Percentiles rank a stretch among this genome's conserved stretches.
These are phyloP conservation scores for Lytechinus variegatus DNA, from an alignment of 35 echinoderm and acorn worm genomes.

Conservation along the genomic window DNA sequence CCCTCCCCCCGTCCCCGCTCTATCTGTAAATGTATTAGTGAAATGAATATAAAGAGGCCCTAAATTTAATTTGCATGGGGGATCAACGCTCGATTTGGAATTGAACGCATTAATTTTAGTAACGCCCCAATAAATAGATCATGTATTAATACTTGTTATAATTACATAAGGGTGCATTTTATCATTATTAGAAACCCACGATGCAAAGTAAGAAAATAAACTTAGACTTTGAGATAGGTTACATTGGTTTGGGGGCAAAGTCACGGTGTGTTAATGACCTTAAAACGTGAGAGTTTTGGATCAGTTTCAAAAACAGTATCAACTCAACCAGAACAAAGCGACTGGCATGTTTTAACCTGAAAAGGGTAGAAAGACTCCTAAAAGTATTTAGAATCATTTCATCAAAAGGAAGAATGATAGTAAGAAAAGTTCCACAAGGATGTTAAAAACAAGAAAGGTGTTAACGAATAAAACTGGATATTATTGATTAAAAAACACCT, in stretches of 20 bases:
- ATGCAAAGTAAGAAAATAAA: neutral
- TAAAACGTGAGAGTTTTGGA: neutral
- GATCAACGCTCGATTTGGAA: no score
- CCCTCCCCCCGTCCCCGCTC: no score
- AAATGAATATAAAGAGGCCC: no score
- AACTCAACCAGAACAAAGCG: neutral
- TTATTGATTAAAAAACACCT: neutral
- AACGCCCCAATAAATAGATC: no score
- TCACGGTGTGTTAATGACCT: slow-evolving; percentile 1
- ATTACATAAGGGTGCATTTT: no score
- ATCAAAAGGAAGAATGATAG: neutral
- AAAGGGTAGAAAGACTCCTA: neutral
- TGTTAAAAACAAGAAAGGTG: neutral
- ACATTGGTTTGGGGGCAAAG: neutral
- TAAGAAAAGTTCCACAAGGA: neutral
- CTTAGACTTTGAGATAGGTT: neutral
- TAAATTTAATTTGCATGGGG: no score
- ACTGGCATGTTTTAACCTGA: neutral
- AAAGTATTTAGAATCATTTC: neutral
- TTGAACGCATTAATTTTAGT: no score
- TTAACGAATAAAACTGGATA: neutral
- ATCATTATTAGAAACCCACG: no score
- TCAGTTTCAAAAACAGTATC: neutral
- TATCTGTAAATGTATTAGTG: no score
- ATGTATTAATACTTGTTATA: no score